Evolutionary conservation across 2,113 vertebrate genomes (phyloP).

Genomic region (Ascaphus truei): DNA sequence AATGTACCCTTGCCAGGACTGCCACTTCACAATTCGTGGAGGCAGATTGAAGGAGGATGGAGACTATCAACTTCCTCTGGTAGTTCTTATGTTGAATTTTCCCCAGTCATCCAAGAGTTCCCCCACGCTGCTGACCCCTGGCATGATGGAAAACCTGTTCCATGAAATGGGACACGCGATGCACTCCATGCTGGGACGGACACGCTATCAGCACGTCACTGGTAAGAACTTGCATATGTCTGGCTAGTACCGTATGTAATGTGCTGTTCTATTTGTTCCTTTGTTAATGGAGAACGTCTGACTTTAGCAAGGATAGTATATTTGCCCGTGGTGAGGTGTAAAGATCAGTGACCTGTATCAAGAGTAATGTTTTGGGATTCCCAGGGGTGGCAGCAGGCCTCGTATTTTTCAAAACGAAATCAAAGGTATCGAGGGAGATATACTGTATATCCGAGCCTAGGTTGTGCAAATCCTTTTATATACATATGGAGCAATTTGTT

Average conservation of each 20-base stretch:
- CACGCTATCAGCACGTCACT: conserved; percentile 91
- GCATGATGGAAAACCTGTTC: conserved; percentile 98
- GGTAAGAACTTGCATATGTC: conserved; percentile 57
- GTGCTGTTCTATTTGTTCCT: neutral
- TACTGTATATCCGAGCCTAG: too few species aligned
- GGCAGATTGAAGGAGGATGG: conserved; percentile 77
- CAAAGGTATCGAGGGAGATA: too few species aligned
- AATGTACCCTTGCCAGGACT: too few species aligned
- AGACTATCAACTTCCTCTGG: conserved; percentile 89
- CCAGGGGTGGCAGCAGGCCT: too few species aligned
- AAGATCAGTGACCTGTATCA: too few species aligned
- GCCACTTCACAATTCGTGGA: conserved; percentile 95
- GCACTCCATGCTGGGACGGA: conserved; percentile 96
- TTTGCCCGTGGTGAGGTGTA: too few species aligned
- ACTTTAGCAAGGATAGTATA: too few species aligned
- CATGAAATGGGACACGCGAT: conserved; percentile 98
- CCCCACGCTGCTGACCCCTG: conserved; percentile 82
- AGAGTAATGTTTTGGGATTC: too few species aligned
- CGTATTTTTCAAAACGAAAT: too few species aligned
- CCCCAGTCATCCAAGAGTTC: conserved; percentile 65
- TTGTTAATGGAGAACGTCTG: neutral
- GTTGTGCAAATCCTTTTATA: too few species aligned
- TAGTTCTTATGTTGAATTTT: conserved; percentile 93
- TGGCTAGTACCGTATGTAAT: neutral
- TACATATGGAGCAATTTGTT: too few species aligned